phyloP scores from a whole-genome alignment of 1,140 invertebrate species.

The Ceratina japonica region DNA sequence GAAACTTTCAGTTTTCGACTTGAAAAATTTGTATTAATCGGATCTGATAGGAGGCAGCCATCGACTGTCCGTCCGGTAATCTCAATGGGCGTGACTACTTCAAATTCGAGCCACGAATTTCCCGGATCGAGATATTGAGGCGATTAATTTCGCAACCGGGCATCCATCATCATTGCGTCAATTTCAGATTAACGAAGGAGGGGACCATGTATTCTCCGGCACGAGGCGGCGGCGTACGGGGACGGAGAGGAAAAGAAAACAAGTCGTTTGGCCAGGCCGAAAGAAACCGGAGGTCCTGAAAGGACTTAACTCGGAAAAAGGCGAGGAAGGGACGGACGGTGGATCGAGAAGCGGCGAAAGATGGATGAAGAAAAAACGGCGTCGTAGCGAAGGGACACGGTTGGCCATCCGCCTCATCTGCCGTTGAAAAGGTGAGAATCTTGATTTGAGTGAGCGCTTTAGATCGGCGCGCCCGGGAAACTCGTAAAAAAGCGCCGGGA shows the following conservation, averaged over 20 bases:
- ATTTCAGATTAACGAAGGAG: constrained; percentile 47
- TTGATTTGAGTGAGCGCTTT: constrained; percentile 67
- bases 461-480: constrained; percentile 55
- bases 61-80: too few relatives aligned
- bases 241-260: constrained; percentile 38
- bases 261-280: constrained; percentile 40
- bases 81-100: neutral
- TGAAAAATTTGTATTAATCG: too few relatives aligned
- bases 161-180: constrained; percentile 51
- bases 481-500: constrained; percentile 52
- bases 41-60: too few relatives aligned
- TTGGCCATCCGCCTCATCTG: constrained; percentile 48
- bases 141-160: constrained; percentile 2
- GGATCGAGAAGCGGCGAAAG: constrained; percentile 43
- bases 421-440: constrained; percentile 68
- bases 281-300: constrained; percentile 9
- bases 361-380: constrained; percentile 59
- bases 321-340: constrained; percentile 29
- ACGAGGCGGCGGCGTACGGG: neutral
- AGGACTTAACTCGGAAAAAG: constrained; percentile 35
- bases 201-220: neutral
- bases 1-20: too few relatives aligned
- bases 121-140: neutral
- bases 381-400: constrained; percentile 9
- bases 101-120: neutral